Conservation (phyloP, 2,888 invertebrate species). For the Pandemis heparana region DNA sequence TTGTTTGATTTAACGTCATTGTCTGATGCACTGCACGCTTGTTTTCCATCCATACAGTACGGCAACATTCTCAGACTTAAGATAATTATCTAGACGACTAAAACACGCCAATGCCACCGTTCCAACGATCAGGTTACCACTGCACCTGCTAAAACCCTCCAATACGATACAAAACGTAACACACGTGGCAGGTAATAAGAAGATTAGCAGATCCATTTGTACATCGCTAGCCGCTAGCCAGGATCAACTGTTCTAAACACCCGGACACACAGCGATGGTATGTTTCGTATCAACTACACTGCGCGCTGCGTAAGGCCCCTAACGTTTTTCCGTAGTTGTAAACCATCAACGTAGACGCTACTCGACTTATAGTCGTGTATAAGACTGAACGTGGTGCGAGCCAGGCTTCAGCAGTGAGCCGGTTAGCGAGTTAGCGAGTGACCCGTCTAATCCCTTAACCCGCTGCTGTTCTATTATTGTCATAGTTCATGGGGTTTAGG, state of each 20-base stretch:
- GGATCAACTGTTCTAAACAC: neutral
- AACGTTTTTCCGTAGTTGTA: neutral
- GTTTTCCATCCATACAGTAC: neutral
- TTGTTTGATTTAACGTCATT: no score
- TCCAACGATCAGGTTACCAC: no score
- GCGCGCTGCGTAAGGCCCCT: neutral
- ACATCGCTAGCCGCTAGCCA: no score
- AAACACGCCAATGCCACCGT: no score
- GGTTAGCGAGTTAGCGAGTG: conserved; percentile 24
- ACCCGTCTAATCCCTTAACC: conserved; percentile 30
- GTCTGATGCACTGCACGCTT: no score
- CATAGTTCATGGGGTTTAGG: conserved; percentile 1
- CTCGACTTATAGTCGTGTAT: neutral
- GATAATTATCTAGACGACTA: no score
- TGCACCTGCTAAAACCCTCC: no score
- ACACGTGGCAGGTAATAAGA: no score
- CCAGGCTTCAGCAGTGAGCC: neutral
- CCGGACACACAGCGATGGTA: neutral
- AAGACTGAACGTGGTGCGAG: no score
- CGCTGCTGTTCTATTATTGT: neutral
- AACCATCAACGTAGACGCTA: neutral
- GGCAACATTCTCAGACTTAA: neutral
- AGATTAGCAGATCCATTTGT: no score
- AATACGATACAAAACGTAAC: no score
- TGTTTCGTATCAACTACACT: neutral